Percentiles rank a stretch among this genome's conserved stretches.
These are phyloP conservation scores for Protophormia terraenovae DNA, from an alignment of 2,888 invertebrate genomes.

Conservation along the genomic window DNA sequence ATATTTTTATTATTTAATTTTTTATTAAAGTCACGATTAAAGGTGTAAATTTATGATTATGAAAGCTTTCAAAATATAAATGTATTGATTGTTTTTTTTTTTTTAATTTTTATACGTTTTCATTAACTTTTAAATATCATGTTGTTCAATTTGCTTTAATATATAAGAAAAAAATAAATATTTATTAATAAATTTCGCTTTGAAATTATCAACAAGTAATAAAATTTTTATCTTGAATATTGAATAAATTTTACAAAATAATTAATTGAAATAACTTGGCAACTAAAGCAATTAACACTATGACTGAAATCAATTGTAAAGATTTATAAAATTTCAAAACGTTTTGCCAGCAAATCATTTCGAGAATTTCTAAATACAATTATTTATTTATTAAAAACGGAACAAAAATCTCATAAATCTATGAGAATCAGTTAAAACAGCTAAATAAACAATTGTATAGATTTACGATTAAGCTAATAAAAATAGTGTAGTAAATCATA, in stretches of 20 bases:
- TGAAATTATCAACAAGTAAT: conserved; percentile 38
- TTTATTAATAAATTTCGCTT: conserved; percentile 2
- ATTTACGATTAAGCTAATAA: conserved; percentile 23
- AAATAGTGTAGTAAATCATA: neutral
- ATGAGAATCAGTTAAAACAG: neutral
- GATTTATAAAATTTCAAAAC: neutral
- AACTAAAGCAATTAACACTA: conserved; percentile 41
- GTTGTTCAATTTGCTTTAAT: neutral
- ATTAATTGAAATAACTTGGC: conserved; percentile 31
- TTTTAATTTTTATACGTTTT: neutral
- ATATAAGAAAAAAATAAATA: conserved; percentile 2
- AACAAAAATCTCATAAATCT: conserved; percentile 32
- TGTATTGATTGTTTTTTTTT: neutral
- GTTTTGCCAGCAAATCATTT: neutral
- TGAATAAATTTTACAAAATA: conserved; percentile 29
- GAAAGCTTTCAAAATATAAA: neutral
- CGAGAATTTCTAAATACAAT: conserved; percentile 9
- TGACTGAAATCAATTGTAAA: conserved; percentile 18
- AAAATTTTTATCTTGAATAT: conserved; percentile 23
- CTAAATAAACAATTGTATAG: neutral
- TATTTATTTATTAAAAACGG: neutral
- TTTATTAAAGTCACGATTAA: conserved; percentile 40
- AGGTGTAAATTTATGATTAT: conserved; percentile 51
- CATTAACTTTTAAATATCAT: conserved; percentile 28
- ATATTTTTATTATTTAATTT: neutral